Evolutionary conservation across 2,113 vertebrate species (phyloP).

Genomic region (Hippoglossus stenolepis): DNA sequence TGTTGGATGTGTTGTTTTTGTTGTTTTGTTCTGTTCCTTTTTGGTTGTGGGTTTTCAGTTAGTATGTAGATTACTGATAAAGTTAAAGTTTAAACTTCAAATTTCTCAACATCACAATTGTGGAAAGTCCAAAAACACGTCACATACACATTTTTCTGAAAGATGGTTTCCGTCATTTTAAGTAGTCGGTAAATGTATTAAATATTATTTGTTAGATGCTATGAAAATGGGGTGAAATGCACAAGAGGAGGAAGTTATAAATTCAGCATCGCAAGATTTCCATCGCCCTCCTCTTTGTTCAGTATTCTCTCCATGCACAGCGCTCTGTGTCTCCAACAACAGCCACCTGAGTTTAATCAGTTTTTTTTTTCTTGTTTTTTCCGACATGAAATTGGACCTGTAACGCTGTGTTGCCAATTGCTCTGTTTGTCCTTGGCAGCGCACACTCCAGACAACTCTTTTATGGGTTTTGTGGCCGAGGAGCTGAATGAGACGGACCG

Average conservation of each 20-base stretch:
- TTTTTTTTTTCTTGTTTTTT: neutral
- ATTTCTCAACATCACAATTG: neutral
- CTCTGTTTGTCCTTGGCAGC: slow-evolving; percentile 81
- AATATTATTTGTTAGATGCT: no score
- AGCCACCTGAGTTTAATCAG: slow-evolving; percentile 23
- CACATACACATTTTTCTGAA: no score
- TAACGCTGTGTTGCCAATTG: slow-evolving; percentile 3
- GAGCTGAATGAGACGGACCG: slow-evolving; percentile 92
- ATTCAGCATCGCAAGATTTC: neutral
- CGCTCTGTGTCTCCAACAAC: neutral
- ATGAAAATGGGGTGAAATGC: no score
- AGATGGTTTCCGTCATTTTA: no score
- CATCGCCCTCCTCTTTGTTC: neutral
- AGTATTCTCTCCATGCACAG: neutral
- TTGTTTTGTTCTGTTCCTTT: no score
- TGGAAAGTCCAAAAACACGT: neutral
- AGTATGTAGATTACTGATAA: no score
- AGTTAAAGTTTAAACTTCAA: neutral
- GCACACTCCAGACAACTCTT: slow-evolving; percentile 98
- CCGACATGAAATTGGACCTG: slow-evolving; percentile 33
- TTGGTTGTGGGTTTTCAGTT: no score
- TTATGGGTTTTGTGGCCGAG: slow-evolving; percentile 98
- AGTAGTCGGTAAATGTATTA: no score
- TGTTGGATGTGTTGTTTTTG: no score
- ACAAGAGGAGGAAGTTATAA: neutral